A percentile compares a stretch with the other conserved stretches of the same genome.
These are phyloP conservation scores for Hydrotaea diabolus DNA, from an alignment of 2,888 invertebrate genomes.

Conservation along the genomic window DNA sequence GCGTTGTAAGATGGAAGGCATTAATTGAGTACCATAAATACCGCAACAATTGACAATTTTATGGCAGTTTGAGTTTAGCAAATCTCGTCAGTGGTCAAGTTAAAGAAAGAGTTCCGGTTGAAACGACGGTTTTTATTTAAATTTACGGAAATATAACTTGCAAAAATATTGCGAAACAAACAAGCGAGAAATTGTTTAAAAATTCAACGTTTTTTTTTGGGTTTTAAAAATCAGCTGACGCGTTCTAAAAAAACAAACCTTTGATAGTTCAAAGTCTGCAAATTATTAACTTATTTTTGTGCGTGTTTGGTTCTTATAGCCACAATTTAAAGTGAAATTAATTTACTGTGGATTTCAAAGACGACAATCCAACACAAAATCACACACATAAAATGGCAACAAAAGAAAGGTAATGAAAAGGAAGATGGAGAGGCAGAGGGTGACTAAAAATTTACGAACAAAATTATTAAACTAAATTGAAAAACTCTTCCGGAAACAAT, in stretches of 20 bases:
- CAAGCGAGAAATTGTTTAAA: neutral
- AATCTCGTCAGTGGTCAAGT: slow-evolving; percentile 37
- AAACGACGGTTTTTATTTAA: neutral
- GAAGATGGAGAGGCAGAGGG: neutral
- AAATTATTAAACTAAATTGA: too few species aligned
- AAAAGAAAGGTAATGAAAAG: slow-evolving; percentile 17
- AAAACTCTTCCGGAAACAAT: slow-evolving; percentile 2
- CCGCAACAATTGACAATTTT: slow-evolving; percentile 60
- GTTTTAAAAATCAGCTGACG: neutral
- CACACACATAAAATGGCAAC: slow-evolving; percentile 28
- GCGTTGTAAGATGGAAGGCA: slow-evolving; percentile 13
- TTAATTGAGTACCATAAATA: slow-evolving; percentile 68
- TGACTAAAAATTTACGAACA: neutral
- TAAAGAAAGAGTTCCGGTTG: slow-evolving; percentile 6
- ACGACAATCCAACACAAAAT: neutral
- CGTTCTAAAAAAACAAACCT: neutral
- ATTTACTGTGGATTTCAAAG: neutral
- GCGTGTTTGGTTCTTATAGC: too few species aligned
- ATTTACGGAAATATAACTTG: neutral
- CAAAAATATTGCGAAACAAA: slow-evolving; percentile 6
- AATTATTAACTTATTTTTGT: too few species aligned
- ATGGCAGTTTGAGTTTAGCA: slow-evolving; percentile 68
- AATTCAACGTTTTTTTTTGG: slow-evolving; percentile 34
- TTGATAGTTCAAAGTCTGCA: neutral
- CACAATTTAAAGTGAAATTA: neutral